Conservation (phyloP, 2,797 vertebrate genomes). For the Falco berigora region DNA sequence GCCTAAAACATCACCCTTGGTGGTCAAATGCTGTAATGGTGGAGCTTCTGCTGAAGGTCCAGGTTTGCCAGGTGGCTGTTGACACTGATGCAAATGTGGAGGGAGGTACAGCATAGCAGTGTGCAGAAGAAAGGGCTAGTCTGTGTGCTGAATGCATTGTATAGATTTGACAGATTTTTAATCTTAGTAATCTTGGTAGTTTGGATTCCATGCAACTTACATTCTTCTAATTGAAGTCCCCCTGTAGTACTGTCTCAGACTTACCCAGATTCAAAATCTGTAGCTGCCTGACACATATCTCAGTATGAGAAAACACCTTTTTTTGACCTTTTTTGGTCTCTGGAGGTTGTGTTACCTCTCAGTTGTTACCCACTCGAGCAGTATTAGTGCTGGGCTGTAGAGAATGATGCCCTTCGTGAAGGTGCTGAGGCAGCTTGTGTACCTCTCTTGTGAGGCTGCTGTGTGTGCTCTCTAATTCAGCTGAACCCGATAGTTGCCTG, state of each 20-base stretch:
- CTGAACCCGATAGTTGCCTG: background rate
- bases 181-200: background rate
- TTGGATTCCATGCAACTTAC: background rate
- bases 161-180: background rate
- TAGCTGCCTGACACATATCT: background rate
- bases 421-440: background rate
- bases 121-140: background rate
- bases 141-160: background rate
- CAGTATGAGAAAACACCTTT: background rate
- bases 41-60: background rate
- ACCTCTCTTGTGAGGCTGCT: background rate
- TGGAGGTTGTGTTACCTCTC: background rate
- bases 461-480: background rate
- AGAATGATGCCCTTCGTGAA: background rate
- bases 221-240: background rate
- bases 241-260: background rate
- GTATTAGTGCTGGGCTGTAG: background rate
- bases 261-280: background rate
- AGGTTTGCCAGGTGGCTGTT: fast-evolving
- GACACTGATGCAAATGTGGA: background rate
- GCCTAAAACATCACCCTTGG: too few species aligned
- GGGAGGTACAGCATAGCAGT: fast-evolving
- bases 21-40: fast-evolving
- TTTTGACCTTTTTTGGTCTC: too few species aligned
- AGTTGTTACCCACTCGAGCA: background rate